These are phyloP conservation scores for Rhopalosiphum nymphaeae DNA, from an alignment of 2,888 invertebrate genomes.

Conservation along the genomic window DNA sequence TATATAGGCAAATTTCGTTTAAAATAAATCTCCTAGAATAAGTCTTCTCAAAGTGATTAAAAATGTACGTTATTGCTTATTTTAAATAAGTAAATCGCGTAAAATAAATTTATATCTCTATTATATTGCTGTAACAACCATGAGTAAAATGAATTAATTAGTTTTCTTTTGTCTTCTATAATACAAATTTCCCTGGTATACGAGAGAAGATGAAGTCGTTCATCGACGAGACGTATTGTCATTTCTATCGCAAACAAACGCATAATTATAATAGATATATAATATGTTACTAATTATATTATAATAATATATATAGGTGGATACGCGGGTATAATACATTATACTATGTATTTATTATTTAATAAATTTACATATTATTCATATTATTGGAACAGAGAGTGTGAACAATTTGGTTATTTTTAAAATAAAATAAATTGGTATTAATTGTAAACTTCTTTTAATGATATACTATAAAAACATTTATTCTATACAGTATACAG, in stretches of 20 bases:
- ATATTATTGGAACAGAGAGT: neutral
- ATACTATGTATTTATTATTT: neutral
- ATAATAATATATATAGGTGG: neutral
- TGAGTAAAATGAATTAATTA: neutral
- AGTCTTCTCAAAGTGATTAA: neutral
- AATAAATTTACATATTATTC: neutral
- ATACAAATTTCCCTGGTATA: neutral
- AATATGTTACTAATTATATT: neutral
- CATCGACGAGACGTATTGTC: slow-evolving; percentile 22
- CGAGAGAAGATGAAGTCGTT: neutral
- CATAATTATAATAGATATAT: neutral
- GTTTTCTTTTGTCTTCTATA: neutral
- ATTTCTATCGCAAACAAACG: neutral
- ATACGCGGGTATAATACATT: neutral
- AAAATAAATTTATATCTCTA: neutral
- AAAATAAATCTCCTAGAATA: neutral
- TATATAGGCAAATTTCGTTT: neutral
- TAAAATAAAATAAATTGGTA: neutral
- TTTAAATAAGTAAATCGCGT: neutral
- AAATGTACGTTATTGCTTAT: neutral
- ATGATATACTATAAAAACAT: neutral
- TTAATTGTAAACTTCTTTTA: neutral
- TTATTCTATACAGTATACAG: neutral
- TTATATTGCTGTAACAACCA: neutral
- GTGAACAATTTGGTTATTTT: neutral